Base-by-base conservation (phyloP, 2,888 invertebrate species). In the Zaprionus obscuricornis region DNA sequence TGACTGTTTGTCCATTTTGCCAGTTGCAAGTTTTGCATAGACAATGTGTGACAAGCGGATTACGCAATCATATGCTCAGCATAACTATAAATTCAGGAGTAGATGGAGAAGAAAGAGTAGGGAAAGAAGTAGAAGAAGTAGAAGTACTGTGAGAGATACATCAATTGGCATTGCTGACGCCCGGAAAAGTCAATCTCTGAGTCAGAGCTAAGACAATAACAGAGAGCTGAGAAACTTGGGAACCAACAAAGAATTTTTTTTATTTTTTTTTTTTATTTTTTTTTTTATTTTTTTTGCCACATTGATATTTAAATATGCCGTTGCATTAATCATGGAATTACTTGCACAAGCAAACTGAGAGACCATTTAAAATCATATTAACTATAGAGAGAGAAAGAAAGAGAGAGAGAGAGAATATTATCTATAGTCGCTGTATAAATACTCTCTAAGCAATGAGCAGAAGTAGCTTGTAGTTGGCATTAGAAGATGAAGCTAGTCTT, bases 141-240 rank as follows among this genome's bases (percentile, higher is more conserved):
- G n/a, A n/a, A n/a, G n/a, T n/a, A n/a, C n/a, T n/a, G n/a, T n/a
- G n/a, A n/a, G 49, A 55, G 57, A 70, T 54, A 31, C 45, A 71
- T 69, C 66, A 71, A 70, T 67, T 55, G 68, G 29, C 27, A 34
- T 33, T 31, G 55, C 52, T 56, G 24, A 45, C 50, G 45, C 67
- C 67, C 78, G 84, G 78, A 76, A 76, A 84, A 81, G 77, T 74
- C 78, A 81, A 78, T 81, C 81, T 59, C 34, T 29, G 20, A 45
- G 46, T n/a, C 7, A 10, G 13, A 22, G 39, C n/a, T n/a, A 39
- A 34, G 51, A 57, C 34, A 34, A 47, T 17, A 29, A 51, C 31
- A 14, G 39, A 54, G n/a, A 43, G 52, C 47, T 51, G 36, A 36
- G 18, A 4, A 31, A 13, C 58, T 66, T 59, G 67, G 54, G 52